Conservation (phyloP, 2,888 invertebrate species). For the Heliconius hortense region DNA sequence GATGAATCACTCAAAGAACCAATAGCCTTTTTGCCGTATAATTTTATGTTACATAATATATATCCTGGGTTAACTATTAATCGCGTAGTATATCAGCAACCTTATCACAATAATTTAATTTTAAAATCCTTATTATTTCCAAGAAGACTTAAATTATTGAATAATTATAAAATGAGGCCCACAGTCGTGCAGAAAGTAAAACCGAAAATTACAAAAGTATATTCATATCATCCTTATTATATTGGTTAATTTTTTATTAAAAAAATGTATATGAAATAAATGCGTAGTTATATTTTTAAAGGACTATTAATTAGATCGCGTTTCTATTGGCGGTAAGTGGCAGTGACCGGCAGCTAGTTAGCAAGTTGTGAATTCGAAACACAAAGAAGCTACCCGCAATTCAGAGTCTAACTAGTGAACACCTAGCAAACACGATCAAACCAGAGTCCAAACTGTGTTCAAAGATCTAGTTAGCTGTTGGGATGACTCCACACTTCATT, state of each 20-base stretch:
- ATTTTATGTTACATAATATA: slow-evolving; percentile 11
- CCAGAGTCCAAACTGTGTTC: slow-evolving; percentile 72
- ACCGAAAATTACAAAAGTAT: not conserved
- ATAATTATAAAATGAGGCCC: not conserved
- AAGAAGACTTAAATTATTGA: slow-evolving; percentile 9
- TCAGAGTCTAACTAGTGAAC: slow-evolving; percentile 73
- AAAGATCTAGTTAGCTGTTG: slow-evolving; percentile 78
- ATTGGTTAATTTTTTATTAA: not conserved
- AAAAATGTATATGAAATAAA: slow-evolving; percentile 1
- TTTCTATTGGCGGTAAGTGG: slow-evolving; percentile 41
- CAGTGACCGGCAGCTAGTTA: slow-evolving; percentile 72
- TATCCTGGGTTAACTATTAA: not conserved
- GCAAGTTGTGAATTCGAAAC: slow-evolving; percentile 64
- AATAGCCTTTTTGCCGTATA: not conserved
- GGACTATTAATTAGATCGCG: slow-evolving; percentile 19
- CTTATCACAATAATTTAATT: slow-evolving; percentile 6
- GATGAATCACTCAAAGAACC: not conserved
- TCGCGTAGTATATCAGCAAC: not conserved
- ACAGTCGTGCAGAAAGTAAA: not conserved
- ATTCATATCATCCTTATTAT: slow-evolving; percentile 10
- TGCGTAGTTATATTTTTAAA: slow-evolving; percentile 6
- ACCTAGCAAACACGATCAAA: slow-evolving; percentile 72
- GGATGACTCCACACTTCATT: slow-evolving; percentile 63
- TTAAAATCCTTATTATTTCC: not conserved
- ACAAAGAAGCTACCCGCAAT: slow-evolving; percentile 76